Evolutionary conservation across 92 coral and sea anemone genomes (phyloP), one percentile per base, ranked within the genome.

Genomic region (Anthopleura xanthogrammica): DNA sequence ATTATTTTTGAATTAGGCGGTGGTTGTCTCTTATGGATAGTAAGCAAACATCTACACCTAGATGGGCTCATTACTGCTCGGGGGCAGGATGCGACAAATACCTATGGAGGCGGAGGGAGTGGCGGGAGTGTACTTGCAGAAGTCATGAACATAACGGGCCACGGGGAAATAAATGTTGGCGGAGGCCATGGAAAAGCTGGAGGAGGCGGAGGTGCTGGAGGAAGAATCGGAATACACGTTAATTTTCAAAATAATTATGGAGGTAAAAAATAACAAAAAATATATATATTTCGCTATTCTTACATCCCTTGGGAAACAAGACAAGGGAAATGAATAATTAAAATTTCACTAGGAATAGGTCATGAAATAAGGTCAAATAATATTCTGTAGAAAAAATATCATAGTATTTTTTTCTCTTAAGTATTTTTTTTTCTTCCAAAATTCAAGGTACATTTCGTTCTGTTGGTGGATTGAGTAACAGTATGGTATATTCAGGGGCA

Each of bases 191-290:
- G 91, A 4, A 29, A 78, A 8, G 23, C 64, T 13, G 75, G 71
- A 43, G 87, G 89, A 52, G 98, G 98, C 39, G 98, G 93, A 13
- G 99, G 99, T 50, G 89, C 99, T 5, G 99, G 98, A 12, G 99
- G 99, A 12, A 83, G 99, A 24, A 96, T 96, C 79, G 99, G 92
- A 52, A 80, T 96, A 20, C 99, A 96, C 58, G 99, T 96, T 42
- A 91, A 94, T 86, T 96, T 96, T 87, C 97, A 86, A 81, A 96
- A 96, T 87, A 94, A 92, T 43, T 96, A 86, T 82, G 99, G 99
- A 78, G 99, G 99, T 88, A 80, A 91, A 13, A 20, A 85, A 70
- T 39, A 88, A n/a, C n/a, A n/a, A 22, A 91, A 88, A 64, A 83
- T 88, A 22, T 91, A 91, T 50, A 43, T n/a, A 12, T 11, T 58